Conservation (phyloP, 2,797 vertebrate genomes). For the Acomys russatus region DNA sequence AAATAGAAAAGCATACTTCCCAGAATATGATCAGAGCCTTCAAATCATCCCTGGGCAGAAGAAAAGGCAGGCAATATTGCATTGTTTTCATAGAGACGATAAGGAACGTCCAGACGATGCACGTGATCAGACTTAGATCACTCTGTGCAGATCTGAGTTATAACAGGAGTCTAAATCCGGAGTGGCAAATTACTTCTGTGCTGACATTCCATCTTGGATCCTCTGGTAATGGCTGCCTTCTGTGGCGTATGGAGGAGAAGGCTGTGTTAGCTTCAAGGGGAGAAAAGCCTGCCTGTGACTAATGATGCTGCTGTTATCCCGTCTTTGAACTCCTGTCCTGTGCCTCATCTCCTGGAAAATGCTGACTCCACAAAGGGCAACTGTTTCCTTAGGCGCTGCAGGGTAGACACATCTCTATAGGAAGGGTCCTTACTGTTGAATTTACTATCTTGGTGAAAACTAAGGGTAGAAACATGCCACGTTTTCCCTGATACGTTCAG, state of each 20-base stretch:
- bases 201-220: conserved; percentile 22
- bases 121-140: conserved; percentile 59
- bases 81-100: conserved; percentile 31
- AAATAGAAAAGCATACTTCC: conserved; percentile 53
- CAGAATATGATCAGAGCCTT: conserved; percentile 42
- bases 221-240: conserved; percentile 14
- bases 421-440: neutral
- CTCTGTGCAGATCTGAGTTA: conserved; percentile 47
- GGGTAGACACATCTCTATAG: neutral
- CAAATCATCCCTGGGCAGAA: neutral
- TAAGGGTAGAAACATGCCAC: conserved; percentile 24
- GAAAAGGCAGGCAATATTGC: conserved; percentile 16
- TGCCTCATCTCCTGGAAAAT: neutral
- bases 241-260: neutral
- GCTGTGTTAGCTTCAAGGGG: neutral
- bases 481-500: conserved; percentile 17
- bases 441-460: conserved; percentile 56
- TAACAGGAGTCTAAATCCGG: conserved; percentile 43
- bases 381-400: conserved; percentile 13
- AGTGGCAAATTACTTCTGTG: conserved; percentile 58
- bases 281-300: conserved; percentile 19
- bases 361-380: neutral
- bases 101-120: conserved; percentile 58
- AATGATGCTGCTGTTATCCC: conserved; percentile 5
- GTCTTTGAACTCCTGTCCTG: neutral